phyloP scores from a whole-genome alignment of 2,888 invertebrate species.

The Dendrolimus pini region DNA sequence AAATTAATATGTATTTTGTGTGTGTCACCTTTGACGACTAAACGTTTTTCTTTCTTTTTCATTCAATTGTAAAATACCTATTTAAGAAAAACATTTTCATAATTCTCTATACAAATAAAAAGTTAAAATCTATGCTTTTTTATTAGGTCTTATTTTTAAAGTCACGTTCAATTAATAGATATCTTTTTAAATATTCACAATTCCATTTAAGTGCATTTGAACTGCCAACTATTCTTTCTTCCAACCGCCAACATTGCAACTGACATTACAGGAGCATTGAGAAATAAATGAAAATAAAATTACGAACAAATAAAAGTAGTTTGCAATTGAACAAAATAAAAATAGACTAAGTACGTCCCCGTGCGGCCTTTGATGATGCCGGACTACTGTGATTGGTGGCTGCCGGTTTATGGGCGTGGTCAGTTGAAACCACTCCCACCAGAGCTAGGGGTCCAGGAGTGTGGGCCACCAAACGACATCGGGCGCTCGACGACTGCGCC shows the following conservation, averaged over 20 bases:
- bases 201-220: too few relatives aligned
- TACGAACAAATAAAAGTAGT: constrained; percentile 21
- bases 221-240: constrained; percentile 7
- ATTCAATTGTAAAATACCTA: too few relatives aligned
- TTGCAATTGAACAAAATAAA: constrained; percentile 58
- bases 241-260: constrained; percentile 47
- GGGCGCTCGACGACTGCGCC: constrained; percentile 70
- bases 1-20: too few relatives aligned
- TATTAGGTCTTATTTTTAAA: too few relatives aligned
- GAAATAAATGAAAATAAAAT: constrained; percentile 36
- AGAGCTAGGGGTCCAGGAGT: constrained; percentile 53
- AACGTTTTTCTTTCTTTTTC: too few relatives aligned
- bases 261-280: constrained; percentile 57
- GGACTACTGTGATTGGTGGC: constrained; percentile 41
- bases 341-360: constrained; percentile 70
- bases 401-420: constrained; percentile 48
- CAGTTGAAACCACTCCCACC: constrained; percentile 48
- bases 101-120: too few relatives aligned
- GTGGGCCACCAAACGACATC: constrained; percentile 60
- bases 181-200: too few relatives aligned
- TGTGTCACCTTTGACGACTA: too few relatives aligned
- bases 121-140: too few relatives aligned
- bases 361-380: constrained; percentile 56
- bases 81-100: too few relatives aligned
- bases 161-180: too few relatives aligned